Base-by-base conservation (phyloP, 2,797 vertebrate species). In the Allobates femoralis region DNA sequence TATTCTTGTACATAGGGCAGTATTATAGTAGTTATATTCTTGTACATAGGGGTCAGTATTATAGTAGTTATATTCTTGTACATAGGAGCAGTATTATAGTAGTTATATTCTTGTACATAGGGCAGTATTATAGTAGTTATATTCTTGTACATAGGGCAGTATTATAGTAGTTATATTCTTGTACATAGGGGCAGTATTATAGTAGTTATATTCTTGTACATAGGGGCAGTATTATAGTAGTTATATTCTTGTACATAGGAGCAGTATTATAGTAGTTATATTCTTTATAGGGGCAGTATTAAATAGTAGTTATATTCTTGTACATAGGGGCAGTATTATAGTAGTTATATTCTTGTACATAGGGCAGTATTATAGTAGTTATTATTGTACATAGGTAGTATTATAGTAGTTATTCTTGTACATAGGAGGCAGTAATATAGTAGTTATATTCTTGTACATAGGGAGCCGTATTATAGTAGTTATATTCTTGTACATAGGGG, bases 31-130 rank as follows among this genome's bases (percentile, higher is more conserved):
- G 28, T 34, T 67, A 67, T 67, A 32, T 67, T 67, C 64, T 34
- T 67, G 64, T 67, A 67, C 18, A 67, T 67, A 34, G 64, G 64
- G 21, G 64, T n/a, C 30, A 67, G 62, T 67, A 67, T 67, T 67
- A 67, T 64, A 67, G 64, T 67, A 64, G 62, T 67, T 67, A 67
- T 67, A 67, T 67, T 67, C 30, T 67, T 67, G 64, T 67, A 32
- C 16, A 67, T 32, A 18, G 64, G 64, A 10, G 30, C 30, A 34
- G 64, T 67, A 32, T 34, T 67, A 67, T 32, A 67, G 30, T 32
- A 32, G 18, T 67, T 34, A 32, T 67, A 34, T 67, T 66, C 64
- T 64, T 30, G 28, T 30, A 64, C 28, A 64, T 64, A 67, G 28
- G 30, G 34, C 34, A 71, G 67, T 41, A 71, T 69, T 32, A 60